Evolutionary conservation across 1,140 invertebrate species (phyloP).

Genomic region (Pristionchus pacificus): DNA sequence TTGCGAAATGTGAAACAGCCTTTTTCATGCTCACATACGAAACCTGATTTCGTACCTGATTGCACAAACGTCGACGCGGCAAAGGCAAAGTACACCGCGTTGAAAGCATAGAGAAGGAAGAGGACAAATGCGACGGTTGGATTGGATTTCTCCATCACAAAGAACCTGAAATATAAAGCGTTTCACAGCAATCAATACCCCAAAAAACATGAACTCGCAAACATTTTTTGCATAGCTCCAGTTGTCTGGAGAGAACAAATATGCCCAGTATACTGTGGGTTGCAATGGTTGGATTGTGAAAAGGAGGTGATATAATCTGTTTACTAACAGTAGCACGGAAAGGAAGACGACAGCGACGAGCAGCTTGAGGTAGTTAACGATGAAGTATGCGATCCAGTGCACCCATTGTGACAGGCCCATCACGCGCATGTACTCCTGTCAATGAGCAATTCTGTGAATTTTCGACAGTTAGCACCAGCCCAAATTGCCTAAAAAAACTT

Average conservation of each 20-base stretch:
- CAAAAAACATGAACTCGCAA: too few relatives aligned
- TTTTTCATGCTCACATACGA: not conserved
- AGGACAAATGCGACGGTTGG: conserved; percentile 60
- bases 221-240: too few relatives aligned
- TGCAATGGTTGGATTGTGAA: too few relatives aligned
- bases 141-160: conserved; percentile 21
- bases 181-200: not conserved
- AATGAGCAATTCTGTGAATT: not conserved
- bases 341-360: conserved; percentile 65
- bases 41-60: conserved; percentile 63
- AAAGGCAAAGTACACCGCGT: conserved; percentile 68
- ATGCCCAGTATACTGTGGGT: too few relatives aligned
- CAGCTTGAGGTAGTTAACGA: conserved; percentile 72
- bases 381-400: conserved; percentile 79
- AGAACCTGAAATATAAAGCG: not conserved
- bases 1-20: too few relatives aligned
- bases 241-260: too few relatives aligned
- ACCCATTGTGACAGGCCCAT: conserved; percentile 78
- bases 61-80: conserved; percentile 69
- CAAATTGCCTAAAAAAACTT: too few relatives aligned
- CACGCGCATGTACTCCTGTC: conserved; percentile 78
- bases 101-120: conserved; percentile 64
- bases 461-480: too few relatives aligned
- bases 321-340: conserved; percentile 58
- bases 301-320: too few relatives aligned